These are phyloP conservation scores for Xestobium rufovillosum DNA, from an alignment of 2,888 invertebrate genomes.

Conservation along the genomic window DNA sequence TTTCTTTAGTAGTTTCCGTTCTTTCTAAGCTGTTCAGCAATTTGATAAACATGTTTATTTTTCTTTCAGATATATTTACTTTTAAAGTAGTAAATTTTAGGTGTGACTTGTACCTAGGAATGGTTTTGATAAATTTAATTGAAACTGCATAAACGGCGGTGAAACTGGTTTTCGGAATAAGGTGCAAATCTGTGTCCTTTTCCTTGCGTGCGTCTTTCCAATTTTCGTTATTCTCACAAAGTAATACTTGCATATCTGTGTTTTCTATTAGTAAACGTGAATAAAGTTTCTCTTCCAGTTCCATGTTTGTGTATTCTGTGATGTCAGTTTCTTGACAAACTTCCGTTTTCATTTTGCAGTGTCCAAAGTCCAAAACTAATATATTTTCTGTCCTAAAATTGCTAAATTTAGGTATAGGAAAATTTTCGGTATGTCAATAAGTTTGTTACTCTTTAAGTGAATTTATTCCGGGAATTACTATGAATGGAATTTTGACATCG, in stretches of 20 bases:
- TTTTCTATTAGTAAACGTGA: slow-evolving; percentile 67
- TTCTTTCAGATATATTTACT: slow-evolving; percentile 67
- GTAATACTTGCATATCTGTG: slow-evolving; percentile 57
- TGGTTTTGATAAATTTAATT: slow-evolving; percentile 32
- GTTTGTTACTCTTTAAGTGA: no score
- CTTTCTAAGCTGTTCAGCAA: slow-evolving; percentile 42
- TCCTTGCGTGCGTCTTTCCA: slow-evolving; percentile 67
- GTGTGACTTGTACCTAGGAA: slow-evolving; percentile 68
- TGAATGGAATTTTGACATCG: slow-evolving; percentile 67
- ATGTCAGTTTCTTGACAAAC: slow-evolving; percentile 60
- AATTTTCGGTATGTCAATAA: no score
- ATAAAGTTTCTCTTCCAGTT: slow-evolving; percentile 71
- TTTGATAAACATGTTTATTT: slow-evolving; percentile 57
- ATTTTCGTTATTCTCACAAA: slow-evolving; percentile 56
- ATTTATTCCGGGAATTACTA: slow-evolving; percentile 70
- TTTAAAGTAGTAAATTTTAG: slow-evolving; percentile 64
- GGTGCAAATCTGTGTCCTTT: slow-evolving; percentile 66
- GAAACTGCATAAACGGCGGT: slow-evolving; percentile 36
- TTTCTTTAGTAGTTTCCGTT: slow-evolving; percentile 35
- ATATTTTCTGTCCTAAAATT: slow-evolving; percentile 60
- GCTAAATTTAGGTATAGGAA: neutral
- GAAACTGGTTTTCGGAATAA: slow-evolving; percentile 57
- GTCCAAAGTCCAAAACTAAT: slow-evolving; percentile 65
- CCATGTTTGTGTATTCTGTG: slow-evolving; percentile 72
- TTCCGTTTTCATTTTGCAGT: slow-evolving; percentile 62